Evolutionary conservation across 2,888 invertebrate species (phyloP).

Genomic region (Ectemnius lituratus): DNA sequence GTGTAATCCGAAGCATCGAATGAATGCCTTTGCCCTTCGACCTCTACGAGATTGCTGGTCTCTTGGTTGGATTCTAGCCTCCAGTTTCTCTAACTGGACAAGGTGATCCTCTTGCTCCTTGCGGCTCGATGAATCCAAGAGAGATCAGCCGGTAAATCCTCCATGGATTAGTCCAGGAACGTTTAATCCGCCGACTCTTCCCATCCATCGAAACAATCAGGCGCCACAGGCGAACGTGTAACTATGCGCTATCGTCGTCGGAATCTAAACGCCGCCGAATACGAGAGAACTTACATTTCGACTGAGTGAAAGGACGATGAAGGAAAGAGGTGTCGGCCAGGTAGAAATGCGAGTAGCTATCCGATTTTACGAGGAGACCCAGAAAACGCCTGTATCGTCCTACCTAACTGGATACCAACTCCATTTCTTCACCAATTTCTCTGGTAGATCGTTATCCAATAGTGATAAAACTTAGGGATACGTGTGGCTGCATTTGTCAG

Average conservation of each 20-base stretch:
- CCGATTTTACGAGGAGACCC: too few species aligned
- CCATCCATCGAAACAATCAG: not conserved
- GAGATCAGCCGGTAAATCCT: slow-evolving; percentile 38
- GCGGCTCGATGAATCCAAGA: slow-evolving; percentile 38
- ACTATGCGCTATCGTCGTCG: slow-evolving; percentile 13
- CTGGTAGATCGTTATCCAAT: slow-evolving; percentile 53
- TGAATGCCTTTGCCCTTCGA: slow-evolving; percentile 28
- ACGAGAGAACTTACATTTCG: slow-evolving; percentile 25
- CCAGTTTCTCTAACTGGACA: slow-evolving; percentile 39
- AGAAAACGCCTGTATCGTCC: too few species aligned
- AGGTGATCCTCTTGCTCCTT: slow-evolving; percentile 42
- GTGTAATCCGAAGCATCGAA: slow-evolving; percentile 28
- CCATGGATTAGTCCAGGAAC: slow-evolving; percentile 21
- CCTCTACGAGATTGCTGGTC: slow-evolving; percentile 38
- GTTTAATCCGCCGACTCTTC: slow-evolving; percentile 17
- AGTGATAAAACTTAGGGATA: slow-evolving; percentile 53
- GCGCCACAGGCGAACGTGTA: not conserved
- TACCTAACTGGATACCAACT: not conserved
- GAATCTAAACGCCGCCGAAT: slow-evolving; percentile 24
- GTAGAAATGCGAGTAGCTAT: too few species aligned
- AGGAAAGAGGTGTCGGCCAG: not conserved
- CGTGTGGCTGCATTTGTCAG: slow-evolving; percentile 59
- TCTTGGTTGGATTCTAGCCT: slow-evolving; percentile 10
- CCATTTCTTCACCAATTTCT: not conserved
- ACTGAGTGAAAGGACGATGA: not conserved